phyloP scores from a whole-genome alignment of 2,888 invertebrate species.

The Matsumyia berberina region DNA sequence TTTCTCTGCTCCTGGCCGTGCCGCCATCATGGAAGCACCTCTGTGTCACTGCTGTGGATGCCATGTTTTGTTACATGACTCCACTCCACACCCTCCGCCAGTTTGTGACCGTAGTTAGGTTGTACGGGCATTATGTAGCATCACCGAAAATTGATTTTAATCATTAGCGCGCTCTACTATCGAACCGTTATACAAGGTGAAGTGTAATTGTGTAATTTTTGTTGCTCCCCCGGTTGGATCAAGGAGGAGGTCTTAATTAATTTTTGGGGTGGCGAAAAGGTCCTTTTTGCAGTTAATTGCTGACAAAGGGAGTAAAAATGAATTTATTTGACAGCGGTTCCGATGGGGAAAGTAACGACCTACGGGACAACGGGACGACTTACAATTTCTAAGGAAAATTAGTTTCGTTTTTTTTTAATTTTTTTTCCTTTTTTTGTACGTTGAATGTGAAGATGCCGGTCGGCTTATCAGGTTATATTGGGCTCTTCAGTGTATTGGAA shows the following conservation, averaged over 20 bases:
- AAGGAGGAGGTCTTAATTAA: slow-evolving; percentile 45
- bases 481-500: slow-evolving; percentile 47
- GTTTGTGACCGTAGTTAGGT: slow-evolving; percentile 39
- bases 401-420: slow-evolving; percentile 8
- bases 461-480: slow-evolving; percentile 35
- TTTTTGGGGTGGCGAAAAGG: slow-evolving; percentile 56
- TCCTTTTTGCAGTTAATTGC: slow-evolving; percentile 68
- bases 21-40: slow-evolving; percentile 10
- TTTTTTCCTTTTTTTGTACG: neutral
- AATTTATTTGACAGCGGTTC: slow-evolving; percentile 55
- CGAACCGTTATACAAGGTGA: slow-evolving; percentile 63
- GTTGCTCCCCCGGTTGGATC: slow-evolving; percentile 19
- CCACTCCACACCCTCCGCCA: too few relatives aligned
- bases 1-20: neutral
- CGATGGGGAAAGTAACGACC: slow-evolving; percentile 32
- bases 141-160: slow-evolving; percentile 65
- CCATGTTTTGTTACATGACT: slow-evolving; percentile 12
- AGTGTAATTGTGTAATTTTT: slow-evolving; percentile 64
- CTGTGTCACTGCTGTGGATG: slow-evolving; percentile 7
- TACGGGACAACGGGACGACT: neutral
- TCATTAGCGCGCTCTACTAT: slow-evolving; percentile 59
- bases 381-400: slow-evolving; percentile 38
- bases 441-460: slow-evolving; percentile 3
- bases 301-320: slow-evolving; percentile 46
- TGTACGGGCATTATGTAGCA: slow-evolving; percentile 56